Percentiles rank a stretch among this genome's conserved stretches.
These are phyloP conservation scores for Pseudomugil tenellus DNA, from an alignment of 2,797 vertebrate species.

Conservation along the genomic window DNA sequence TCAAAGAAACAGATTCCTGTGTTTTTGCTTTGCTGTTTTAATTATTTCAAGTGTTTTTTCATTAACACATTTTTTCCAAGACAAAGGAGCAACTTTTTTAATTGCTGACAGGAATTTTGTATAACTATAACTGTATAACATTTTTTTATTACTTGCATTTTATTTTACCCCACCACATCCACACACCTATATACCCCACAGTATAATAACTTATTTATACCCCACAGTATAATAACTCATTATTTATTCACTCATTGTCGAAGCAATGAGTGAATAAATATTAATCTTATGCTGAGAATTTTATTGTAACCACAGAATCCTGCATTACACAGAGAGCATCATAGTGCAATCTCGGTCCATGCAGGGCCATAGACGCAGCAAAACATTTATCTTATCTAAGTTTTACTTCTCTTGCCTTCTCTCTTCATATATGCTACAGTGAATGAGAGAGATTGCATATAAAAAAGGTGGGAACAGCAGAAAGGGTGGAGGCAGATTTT, in stretches of 20 bases:
- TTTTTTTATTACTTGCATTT: not conserved
- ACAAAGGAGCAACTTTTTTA: not conserved
- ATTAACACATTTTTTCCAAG: not conserved
- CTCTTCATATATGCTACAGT: not conserved
- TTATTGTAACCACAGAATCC: constrained; percentile 26
- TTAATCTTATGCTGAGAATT: constrained; percentile 28
- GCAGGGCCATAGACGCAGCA: constrained; percentile 3
- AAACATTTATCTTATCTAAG: not conserved
- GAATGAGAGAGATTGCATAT: not conserved
- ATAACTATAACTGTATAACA: too few species aligned
- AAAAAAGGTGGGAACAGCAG: not conserved
- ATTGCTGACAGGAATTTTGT: not conserved
- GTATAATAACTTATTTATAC: too few species aligned
- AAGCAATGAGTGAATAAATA: not conserved
- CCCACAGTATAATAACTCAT: not conserved
- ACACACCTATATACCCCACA: too few species aligned
- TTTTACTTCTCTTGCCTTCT: not conserved
- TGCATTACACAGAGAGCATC: constrained; percentile 48
- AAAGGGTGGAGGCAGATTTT: not conserved
- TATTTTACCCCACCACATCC: too few species aligned
- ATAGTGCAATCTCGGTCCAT: constrained; percentile 41
- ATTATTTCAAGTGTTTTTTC: not conserved
- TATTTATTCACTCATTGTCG: not conserved
- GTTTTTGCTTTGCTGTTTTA: not conserved
- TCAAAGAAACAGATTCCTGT: constrained; percentile 19